These are phyloP conservation scores for Melanophora roralis DNA, from an alignment of 2,888 invertebrate genomes.

Conservation along the genomic window DNA sequence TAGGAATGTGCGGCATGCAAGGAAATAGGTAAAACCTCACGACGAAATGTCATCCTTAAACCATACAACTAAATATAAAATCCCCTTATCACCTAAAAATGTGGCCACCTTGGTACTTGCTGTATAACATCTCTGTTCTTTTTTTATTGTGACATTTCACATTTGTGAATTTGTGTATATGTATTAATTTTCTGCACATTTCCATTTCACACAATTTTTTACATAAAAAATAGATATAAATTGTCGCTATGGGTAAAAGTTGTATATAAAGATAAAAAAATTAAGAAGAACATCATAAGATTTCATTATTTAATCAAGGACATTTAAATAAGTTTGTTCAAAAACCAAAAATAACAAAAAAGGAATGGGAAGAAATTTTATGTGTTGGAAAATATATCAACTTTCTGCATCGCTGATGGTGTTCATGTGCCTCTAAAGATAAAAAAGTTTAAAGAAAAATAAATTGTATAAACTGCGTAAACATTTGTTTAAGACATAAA, in stretches of 20 bases:
- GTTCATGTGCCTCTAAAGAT: conserved; percentile 50
- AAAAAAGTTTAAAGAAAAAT: conserved; percentile 7
- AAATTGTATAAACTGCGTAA: conserved; percentile 54
- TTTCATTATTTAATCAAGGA: conserved; percentile 15
- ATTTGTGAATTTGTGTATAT: conserved; percentile 24
- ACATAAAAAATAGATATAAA: conserved; percentile 24
- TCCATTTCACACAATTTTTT: conserved; percentile 31
- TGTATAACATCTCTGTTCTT: conserved; percentile 32
- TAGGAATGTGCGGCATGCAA: too few species aligned
- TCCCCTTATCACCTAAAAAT: too few species aligned
- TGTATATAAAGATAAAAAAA: conserved; percentile 33
- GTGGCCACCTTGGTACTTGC: not conserved
- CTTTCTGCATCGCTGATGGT: conserved; percentile 26
- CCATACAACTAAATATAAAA: too few species aligned
- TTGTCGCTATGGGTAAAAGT: conserved; percentile 29
- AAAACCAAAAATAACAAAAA: not conserved
- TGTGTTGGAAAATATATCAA: conserved; percentile 8
- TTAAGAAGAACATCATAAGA: not conserved
- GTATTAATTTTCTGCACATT: conserved; percentile 23
- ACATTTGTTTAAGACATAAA: conserved; percentile 26
- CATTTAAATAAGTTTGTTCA: conserved; percentile 1
- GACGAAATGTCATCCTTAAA: too few species aligned
- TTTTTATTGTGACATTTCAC: conserved; percentile 25
- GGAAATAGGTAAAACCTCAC: too few species aligned
- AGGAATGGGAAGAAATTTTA: not conserved